Percentiles rank a stretch among this genome's conserved stretches.
phyloP scores from a whole-genome alignment of 2,113 vertebrate species.

The Seriola dumerili region DNA sequence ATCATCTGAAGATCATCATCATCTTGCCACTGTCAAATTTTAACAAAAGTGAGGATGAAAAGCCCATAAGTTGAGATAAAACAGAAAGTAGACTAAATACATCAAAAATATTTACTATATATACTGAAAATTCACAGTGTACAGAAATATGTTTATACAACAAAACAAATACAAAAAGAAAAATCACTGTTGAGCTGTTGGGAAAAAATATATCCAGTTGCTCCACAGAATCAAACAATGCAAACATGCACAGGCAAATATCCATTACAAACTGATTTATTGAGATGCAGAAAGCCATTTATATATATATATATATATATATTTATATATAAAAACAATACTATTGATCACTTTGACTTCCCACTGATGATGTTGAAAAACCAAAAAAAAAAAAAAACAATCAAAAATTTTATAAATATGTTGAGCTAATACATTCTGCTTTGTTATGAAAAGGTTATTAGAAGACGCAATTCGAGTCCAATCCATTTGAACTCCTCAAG shows the following conservation, averaged over 20 bases:
- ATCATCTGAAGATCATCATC: not conserved
- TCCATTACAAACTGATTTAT: constrained; percentile 78
- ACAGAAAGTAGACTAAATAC: constrained; percentile 34
- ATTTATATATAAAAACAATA: constrained; percentile 62
- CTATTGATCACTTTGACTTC: constrained; percentile 52
- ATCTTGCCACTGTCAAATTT: constrained; percentile 13
- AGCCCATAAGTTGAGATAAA: constrained; percentile 18
- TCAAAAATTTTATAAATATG: constrained; percentile 47
- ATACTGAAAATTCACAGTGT: constrained; percentile 40
- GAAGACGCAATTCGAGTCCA: constrained; percentile 46
- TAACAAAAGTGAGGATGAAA: constrained; percentile 10
- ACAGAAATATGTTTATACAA: constrained; percentile 52
- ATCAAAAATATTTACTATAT: constrained; percentile 60
- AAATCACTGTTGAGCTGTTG: not conserved
- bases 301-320: constrained; percentile 54
- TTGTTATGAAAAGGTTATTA: constrained; percentile 38
- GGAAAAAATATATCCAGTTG: constrained; percentile 9
- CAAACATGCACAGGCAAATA: constrained; percentile 48
- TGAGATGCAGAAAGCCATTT: constrained; percentile 72
- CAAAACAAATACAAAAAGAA: constrained; percentile 15
- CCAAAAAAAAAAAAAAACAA: constrained; percentile 2
- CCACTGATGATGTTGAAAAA: constrained; percentile 44
- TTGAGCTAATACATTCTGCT: constrained; percentile 67
- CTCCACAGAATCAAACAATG: constrained; percentile 25
- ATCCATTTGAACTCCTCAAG: constrained; percentile 60